Conservation (phyloP, 2,888 invertebrate genomes). For the Tachina fera region DNA sequence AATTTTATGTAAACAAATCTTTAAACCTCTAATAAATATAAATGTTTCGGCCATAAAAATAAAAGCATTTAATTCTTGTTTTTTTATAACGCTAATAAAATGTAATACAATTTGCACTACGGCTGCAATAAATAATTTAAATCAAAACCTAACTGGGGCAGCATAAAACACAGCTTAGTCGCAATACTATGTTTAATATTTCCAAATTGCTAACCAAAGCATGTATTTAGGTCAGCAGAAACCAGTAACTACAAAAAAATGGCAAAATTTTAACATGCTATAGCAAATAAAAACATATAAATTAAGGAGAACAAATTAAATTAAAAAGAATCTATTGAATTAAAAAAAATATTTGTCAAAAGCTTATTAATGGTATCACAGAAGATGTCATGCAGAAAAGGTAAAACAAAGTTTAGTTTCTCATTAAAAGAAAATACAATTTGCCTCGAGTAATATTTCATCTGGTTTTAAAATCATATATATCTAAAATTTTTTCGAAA, state of each 20-base stretch:
- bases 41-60: background rate
- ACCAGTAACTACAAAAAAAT: background rate
- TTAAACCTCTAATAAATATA: conserved; percentile 5
- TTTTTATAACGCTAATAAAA: conserved; percentile 1
- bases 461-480: background rate
- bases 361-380: background rate
- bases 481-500: background rate
- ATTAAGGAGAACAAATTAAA: background rate
- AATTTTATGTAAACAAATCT: background rate
- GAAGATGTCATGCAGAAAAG: background rate
- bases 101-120: conserved; percentile 33
- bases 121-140: conserved; percentile 26
- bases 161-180: background rate
- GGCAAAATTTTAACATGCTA: background rate
- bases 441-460: background rate
- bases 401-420: background rate
- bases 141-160: conserved; percentile 16
- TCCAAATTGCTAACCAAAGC: conserved; percentile 17
- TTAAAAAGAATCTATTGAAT: background rate
- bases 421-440: background rate
- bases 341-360: background rate
- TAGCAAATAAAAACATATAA: background rate
- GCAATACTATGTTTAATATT: conserved; percentile 37
- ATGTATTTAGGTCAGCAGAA: conserved; percentile 47
- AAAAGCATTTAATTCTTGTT: background rate